These are phyloP conservation scores for Pomacea maculata DNA, from an alignment of 1,140 invertebrate genomes.

Conservation along the genomic window DNA sequence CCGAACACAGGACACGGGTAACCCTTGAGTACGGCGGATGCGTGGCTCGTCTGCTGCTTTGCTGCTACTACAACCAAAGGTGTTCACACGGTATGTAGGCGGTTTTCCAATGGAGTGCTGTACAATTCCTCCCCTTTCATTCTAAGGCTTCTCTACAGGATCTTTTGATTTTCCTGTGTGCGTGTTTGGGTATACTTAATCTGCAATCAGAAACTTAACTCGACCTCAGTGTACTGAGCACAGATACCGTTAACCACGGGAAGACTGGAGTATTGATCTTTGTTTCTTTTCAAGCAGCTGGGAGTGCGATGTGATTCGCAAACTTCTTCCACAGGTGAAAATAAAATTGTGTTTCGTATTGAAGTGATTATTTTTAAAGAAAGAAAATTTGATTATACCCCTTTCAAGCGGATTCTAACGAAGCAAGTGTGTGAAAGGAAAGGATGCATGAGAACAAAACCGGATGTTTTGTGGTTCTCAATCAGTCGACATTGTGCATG, in stretches of 20 bases:
- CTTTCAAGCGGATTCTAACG: not conserved
- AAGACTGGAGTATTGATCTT: too few species aligned
- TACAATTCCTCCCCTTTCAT: too few species aligned
- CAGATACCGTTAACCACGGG: too few species aligned
- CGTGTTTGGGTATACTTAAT: not conserved
- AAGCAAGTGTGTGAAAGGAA: not conserved
- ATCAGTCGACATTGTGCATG: not conserved
- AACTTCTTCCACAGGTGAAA: too few species aligned
- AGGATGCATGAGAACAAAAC: not conserved
- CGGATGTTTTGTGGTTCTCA: not conserved
- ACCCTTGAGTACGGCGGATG: not conserved
- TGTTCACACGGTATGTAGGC: not conserved
- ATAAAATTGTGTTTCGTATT: too few species aligned
- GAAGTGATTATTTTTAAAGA: too few species aligned
- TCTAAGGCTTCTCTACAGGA: not conserved
- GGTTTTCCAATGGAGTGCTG: not conserved
- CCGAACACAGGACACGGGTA: constrained; percentile 2
- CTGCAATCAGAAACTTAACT: too few species aligned
- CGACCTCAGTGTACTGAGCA: too few species aligned
- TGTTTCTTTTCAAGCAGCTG: too few species aligned
- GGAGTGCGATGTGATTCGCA: too few species aligned
- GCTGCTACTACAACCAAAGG: not conserved
- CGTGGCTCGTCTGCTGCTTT: not conserved
- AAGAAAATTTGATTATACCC: too few species aligned
- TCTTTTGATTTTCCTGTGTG: not conserved